Base-by-base conservation (phyloP, 92 coral and sea anemone species). In the Bergia puertoricense region DNA sequence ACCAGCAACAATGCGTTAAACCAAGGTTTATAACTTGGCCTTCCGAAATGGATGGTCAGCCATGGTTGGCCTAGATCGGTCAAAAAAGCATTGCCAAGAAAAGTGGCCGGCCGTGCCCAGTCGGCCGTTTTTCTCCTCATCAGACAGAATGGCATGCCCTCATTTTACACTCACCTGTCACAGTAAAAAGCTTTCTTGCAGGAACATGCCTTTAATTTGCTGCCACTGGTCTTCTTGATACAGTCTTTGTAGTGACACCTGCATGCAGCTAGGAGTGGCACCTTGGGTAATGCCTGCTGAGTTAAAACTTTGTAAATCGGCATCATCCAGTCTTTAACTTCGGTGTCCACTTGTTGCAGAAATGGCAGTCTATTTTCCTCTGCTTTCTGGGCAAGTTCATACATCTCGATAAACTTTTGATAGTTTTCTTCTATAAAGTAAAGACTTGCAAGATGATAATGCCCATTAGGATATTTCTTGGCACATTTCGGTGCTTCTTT, bases 351-450 rank as follows among this genome's bases (percentile, higher is more conserved):
- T 2, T 89, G 93, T 11, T 44, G 84, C 71, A 91, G 59, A 81
- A 94, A 94, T 38, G 96, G 93, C 1, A 94, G 89, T 65, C 96
- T 90, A 56, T 76, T 91, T 79, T 78, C 94, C 79, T 94, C 96
- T 30, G 96, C 93, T 74, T 94, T 91, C 75, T 94, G 94, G 7
- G 94, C 96, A 38, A 80, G 89, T 82, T 91, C 94, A 42, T 87
- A 89, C 85, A 81, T 90, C 77, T 88, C 78, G 66, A n/a, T 50
- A 30, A 90, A 90, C 67, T 90, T 87, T 0, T 36, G 14, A 56
- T 43, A 15, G 11, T 94, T 65, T 0, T 36, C 5, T 6, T 85
- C 88, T 0, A 16, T 0, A 5, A 88, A 0, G 76, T 83, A 81
- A 79, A 89, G 80, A 2, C 0, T 2, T 86, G 98, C 96, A 59